phyloP scores from a whole-genome alignment of 1,140 invertebrate genomes.

The Zaprionus kolodkinae region DNA sequence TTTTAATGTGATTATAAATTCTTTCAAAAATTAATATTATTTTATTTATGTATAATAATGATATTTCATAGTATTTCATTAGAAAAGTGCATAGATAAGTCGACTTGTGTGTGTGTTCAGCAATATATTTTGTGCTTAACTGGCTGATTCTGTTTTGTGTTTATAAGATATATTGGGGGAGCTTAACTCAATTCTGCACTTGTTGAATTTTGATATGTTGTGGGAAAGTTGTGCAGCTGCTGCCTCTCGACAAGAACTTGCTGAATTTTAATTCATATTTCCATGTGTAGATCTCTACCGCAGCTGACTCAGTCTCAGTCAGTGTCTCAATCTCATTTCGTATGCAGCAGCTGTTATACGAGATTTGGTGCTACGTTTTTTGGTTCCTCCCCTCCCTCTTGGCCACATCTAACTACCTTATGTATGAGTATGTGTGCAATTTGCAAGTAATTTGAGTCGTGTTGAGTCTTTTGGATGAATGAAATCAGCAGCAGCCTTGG shows the following conservation, averaged over 20 bases:
- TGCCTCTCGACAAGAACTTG: conserved; percentile 10
- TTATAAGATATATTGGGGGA: conserved; percentile 32
- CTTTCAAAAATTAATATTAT: too few species aligned
- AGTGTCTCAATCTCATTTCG: conserved; percentile 50
- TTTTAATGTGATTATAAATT: too few species aligned
- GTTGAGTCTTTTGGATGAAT: conserved; percentile 57
- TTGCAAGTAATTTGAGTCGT: conserved; percentile 66
- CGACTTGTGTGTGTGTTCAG: background rate
- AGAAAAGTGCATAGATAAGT: background rate
- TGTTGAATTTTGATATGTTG: conserved; percentile 53
- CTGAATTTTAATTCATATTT: conserved; percentile 16
- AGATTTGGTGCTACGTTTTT: conserved; percentile 17
- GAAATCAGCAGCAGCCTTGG: conserved; percentile 67
- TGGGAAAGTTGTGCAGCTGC: conserved; percentile 52
- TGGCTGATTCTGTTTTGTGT: conserved; percentile 36
- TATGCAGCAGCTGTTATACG: conserved; percentile 44
- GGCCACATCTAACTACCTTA: background rate
- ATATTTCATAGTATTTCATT: background rate
- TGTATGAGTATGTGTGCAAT: conserved; percentile 43
- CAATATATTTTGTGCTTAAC: conserved; percentile 8
- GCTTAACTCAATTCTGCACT: conserved; percentile 38
- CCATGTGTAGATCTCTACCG: conserved; percentile 15
- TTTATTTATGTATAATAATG: too few species aligned
- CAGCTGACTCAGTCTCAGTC: conserved; percentile 38
- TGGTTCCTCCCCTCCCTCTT: background rate